Evolutionary conservation across 2,113 vertebrate species (phyloP), one percentile per base, ranked within the genome.

Genomic region (Notarius quadriscutis): DNA sequence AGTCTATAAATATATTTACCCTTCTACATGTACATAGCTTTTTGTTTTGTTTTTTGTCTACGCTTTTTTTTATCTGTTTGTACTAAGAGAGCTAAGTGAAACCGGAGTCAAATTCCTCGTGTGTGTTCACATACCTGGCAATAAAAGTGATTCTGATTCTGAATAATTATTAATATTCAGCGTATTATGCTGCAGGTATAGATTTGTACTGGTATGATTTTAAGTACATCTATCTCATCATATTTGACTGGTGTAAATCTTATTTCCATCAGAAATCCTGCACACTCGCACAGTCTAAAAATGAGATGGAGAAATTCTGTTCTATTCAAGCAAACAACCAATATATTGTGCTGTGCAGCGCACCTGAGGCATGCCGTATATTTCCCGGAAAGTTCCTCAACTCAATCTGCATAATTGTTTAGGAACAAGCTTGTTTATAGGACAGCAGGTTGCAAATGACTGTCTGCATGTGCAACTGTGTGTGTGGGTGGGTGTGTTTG

Each of bases 331-430:
- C 17, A 81, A 75, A 63, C 67, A 83, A n/a, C n/a, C 81, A 55
- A 58, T 77, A 74, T 83, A 60, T 84, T 65, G 20, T 30, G 30
- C 58, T 34, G 67, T 63, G 81, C 48, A 65, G 81, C 51, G 30
- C 87, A 84, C 72, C 72, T 82, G 84, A 78, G 78, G 78, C 51
- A 84, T 18, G 48, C 25, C n/a, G 18, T 75, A 75, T 87, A 77
- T 85, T 87, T 87, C 77, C 83, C 48, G 18, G 41, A 87, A 89
- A 89, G 60, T 74, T 87, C 84, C 72, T 78, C 17, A 63, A 83
- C 84, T n/a, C 51, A 79, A 86, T 88, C 55, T 89, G 84, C 79
- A 86, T 86, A 88, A 89, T 83, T 87, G 89, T 89, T 83, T 87
- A 87, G 80, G 81, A 89, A 84, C 62, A 41, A 71, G 86, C 79